phyloP scores from a whole-genome alignment of 2,113 vertebrate species.

The Hydrochoerus hydrochaeris region DNA sequence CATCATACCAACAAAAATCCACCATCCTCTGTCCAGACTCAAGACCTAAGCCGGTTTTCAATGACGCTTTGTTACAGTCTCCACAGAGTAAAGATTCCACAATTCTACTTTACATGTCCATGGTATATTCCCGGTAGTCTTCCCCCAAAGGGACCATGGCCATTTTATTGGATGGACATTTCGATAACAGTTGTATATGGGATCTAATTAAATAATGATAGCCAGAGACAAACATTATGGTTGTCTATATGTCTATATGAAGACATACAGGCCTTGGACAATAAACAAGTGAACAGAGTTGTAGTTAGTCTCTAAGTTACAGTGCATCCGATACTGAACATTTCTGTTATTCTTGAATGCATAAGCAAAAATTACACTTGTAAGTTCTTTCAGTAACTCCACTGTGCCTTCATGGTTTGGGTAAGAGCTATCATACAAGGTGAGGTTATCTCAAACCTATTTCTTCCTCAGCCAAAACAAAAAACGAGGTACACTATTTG shows the following conservation, averaged over 20 bases:
- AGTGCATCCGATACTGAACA: neutral
- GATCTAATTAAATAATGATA: neutral
- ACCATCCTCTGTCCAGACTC: neutral
- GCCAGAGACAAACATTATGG: neutral
- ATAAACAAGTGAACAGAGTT: neutral
- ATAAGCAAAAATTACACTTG: neutral
- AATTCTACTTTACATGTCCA: neutral
- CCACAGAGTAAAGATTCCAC: neutral
- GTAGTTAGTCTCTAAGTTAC: neutral
- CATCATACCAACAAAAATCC: neutral
- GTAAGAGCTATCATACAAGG: neutral
- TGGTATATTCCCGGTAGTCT: neutral
- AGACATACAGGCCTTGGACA: fast-evolving
- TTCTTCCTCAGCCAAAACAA: neutral
- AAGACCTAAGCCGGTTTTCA: neutral
- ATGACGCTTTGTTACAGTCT: neutral
- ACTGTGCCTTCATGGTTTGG: neutral
- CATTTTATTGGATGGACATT: neutral
- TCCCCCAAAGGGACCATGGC: neutral
- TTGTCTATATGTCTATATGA: neutral
- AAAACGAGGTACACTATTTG: neutral
- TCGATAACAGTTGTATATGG: neutral
- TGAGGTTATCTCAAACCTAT: neutral
- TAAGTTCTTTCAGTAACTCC: neutral
- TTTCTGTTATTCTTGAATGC: neutral